phyloP scores from a whole-genome alignment of 1,140 invertebrate species.

The Phymastichus coffea region DNA sequence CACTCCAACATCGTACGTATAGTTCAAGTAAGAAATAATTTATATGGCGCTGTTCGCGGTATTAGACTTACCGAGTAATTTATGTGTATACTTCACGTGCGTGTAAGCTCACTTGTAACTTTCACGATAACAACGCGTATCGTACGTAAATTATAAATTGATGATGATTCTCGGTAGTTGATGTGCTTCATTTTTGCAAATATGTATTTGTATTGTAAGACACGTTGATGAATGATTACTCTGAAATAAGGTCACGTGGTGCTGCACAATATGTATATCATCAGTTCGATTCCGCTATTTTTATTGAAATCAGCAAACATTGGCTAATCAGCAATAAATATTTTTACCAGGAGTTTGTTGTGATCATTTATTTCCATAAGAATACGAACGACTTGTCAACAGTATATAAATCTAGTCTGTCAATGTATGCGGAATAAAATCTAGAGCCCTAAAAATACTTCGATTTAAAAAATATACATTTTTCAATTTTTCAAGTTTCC shows the following conservation, averaged over 20 bases:
- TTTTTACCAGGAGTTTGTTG: too few species aligned
- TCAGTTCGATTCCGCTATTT: constrained; percentile 4
- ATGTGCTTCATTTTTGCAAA: not conserved
- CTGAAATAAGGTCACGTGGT: not conserved
- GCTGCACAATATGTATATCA: constrained; percentile 3
- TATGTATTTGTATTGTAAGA: not conserved
- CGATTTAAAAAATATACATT: too few species aligned
- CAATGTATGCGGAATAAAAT: too few species aligned
- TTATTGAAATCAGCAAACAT: constrained; percentile 16
- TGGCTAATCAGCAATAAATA: constrained; percentile 24
- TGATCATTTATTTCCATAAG: too few species aligned
- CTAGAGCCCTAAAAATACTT: too few species aligned
- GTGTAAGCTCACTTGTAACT: constrained; percentile 1
- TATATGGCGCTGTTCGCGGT: constrained; percentile 33
- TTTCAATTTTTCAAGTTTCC: too few species aligned
- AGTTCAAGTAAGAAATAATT: constrained; percentile 28
- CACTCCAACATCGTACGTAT: constrained; percentile 17
- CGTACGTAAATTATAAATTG: too few species aligned
- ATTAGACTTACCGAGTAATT: constrained; percentile 30
- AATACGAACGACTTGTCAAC: too few species aligned
- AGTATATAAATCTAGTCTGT: too few species aligned
- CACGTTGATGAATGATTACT: not conserved
- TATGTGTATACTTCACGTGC: constrained; percentile 12
- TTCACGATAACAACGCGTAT: too few species aligned
- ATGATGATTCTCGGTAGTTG: too few species aligned